Evolutionary conservation across 1,140 invertebrate genomes (phyloP).

Genomic region (Hestina assimilis): DNA sequence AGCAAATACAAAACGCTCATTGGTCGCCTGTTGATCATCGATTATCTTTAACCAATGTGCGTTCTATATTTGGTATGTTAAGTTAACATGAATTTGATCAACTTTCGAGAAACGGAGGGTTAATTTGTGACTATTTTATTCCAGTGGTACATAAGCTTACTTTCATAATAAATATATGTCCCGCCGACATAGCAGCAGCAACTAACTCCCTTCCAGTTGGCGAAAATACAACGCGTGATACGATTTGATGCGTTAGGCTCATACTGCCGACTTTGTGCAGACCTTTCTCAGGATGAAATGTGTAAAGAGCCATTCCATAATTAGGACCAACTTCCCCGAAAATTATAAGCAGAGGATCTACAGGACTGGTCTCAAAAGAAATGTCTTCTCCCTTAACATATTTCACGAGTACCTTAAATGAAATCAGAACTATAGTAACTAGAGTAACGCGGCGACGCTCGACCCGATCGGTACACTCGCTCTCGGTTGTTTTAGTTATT

Average conservation of each 20-base stretch:
- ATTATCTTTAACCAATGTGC: no score
- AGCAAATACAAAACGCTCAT: no score
- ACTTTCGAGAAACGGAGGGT: no score
- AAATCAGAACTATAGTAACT: no score
- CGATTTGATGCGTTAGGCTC: slow-evolving; percentile 66
- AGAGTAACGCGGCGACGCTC: no score
- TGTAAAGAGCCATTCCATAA: slow-evolving; percentile 52
- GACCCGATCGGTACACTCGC: no score
- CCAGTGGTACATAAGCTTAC: no score
- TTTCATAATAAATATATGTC: slow-evolving; percentile 70
- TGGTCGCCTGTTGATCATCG: no score
- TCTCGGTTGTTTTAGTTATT: no score
- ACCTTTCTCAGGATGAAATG: slow-evolving; percentile 22
- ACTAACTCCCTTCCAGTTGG: slow-evolving; percentile 54
- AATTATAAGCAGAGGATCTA: slow-evolving; percentile 56
- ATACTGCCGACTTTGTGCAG: slow-evolving; percentile 38
- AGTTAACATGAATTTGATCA: no score
- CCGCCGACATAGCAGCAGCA: slow-evolving; percentile 62
- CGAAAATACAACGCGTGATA: slow-evolving; percentile 61
- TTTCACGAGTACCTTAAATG: slow-evolving; percentile 44
- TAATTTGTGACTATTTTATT: no score
- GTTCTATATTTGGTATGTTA: no score
- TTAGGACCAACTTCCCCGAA: slow-evolving; percentile 49
- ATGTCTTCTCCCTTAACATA: slow-evolving; percentile 46
- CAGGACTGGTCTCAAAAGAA: slow-evolving; percentile 57